Conservation (phyloP, 2,797 vertebrate genomes). For the Tokudaia tokunoshimensis region DNA sequence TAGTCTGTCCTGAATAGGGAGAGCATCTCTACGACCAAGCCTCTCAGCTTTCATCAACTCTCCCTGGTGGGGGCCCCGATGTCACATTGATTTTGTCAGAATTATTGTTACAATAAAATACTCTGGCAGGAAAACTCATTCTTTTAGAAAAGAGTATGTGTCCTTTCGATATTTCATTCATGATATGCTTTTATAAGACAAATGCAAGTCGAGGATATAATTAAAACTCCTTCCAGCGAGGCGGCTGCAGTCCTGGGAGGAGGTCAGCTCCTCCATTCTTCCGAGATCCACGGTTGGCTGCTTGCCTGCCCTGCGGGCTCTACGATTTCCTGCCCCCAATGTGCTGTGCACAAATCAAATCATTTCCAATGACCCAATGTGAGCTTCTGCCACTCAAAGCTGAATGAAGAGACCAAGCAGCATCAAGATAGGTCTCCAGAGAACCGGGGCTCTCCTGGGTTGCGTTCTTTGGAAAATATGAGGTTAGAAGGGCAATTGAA, state of each 20-base stretch:
- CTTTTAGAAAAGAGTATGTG: conserved; percentile 61
- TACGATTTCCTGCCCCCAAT: background rate
- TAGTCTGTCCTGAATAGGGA: background rate
- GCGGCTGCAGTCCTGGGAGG: background rate
- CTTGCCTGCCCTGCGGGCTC: background rate
- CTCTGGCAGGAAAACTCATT: conserved; percentile 66
- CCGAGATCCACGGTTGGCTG: accelerated
- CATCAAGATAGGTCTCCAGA: background rate
- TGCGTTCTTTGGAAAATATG: background rate
- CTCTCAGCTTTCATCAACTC: background rate
- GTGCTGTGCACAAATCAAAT: conserved; percentile 19
- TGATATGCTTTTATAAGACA: conserved; percentile 57
- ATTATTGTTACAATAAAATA: conserved; percentile 78
- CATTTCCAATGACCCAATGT: conserved; percentile 34
- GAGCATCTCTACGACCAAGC: background rate
- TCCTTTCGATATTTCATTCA: conserved; percentile 79
- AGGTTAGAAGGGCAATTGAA: background rate
- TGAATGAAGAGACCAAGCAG: background rate
- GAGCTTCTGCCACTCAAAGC: conserved; percentile 41
- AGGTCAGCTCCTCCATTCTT: background rate
- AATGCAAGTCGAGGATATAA: conserved; percentile 37
- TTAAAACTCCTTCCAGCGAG: conserved; percentile 61
- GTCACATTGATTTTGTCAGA: conserved; percentile 61
- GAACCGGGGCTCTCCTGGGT: background rate
- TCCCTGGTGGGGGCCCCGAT: background rate